phyloP scores from a whole-genome alignment of 2,113 vertebrate species.

The Gallinago jamesoni region DNA sequence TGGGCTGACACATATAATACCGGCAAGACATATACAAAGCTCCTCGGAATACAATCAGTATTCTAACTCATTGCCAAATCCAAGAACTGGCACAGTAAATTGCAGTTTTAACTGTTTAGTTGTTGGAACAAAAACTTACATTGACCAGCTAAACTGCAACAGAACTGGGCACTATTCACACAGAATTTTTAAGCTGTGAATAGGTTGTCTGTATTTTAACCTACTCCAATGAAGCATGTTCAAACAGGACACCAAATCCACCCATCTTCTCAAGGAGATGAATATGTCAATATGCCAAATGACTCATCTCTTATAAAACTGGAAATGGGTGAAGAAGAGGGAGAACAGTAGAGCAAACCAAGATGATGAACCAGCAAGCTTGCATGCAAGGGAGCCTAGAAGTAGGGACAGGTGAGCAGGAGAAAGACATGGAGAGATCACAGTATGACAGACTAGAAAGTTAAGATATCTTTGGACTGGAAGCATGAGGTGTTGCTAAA shows the following conservation, averaged over 20 bases:
- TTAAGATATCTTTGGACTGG: not conserved
- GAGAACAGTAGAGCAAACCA: not conserved
- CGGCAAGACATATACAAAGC: rapidly evolving
- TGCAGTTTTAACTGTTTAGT: not conserved
- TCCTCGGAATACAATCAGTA: not conserved
- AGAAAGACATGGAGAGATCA: not conserved
- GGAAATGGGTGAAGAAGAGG: not conserved
- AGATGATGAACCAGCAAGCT: not conserved
- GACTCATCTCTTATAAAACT: not conserved
- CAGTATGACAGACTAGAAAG: not conserved
- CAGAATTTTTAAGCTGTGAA: not conserved
- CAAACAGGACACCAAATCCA: not conserved
- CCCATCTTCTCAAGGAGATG: not conserved
- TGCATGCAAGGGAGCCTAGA: not conserved
- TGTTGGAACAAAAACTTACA: not conserved
- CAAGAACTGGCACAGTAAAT: not conserved
- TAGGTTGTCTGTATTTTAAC: not conserved
- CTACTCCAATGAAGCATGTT: rapidly evolving
- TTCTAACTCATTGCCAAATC: not conserved
- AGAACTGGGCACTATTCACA: not conserved
- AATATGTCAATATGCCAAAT: not conserved
- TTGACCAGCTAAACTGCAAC: not conserved
- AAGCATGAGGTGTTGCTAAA: not conserved
- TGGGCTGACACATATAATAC: not conserved
- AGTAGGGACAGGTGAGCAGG: not conserved